Base-by-base conservation (phyloP, 37 sponge, comb jelly and placozoan genomes). In the Lycopodina hypogea region DNA sequence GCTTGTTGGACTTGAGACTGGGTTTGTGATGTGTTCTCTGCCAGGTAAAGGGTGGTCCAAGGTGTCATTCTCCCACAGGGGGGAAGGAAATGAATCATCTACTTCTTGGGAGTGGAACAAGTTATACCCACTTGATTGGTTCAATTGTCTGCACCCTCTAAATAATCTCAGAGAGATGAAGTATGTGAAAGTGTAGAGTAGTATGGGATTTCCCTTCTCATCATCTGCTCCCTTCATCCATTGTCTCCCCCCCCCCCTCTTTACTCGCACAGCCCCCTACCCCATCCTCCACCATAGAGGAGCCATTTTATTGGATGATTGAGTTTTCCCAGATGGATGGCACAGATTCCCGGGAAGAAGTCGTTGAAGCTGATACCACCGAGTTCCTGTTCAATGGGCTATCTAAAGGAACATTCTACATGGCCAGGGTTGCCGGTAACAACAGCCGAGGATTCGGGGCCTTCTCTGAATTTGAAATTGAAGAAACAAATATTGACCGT, bases 401-500 rank as follows among this genome's bases (percentile, higher is more conserved):
- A 21, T 38, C 26, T 0, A 75, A 57, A 36, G 77, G 77, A 1
- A 29, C 77, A n/a, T 0, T 2, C 50, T 64, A 77, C 65, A 30
- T 40, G 23, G 63, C 40, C 21, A 38, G 65, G 0, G 48, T 77
- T 21, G 77, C 77, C 4, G 77, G 63, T 14, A 63, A 9, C 32
- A 77, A 77, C 24, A 22, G 11, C 29, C 42, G 77, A 14, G 77
- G 65, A 11, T 1, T 35, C 9, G 63, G 65, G 12, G 77, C n/a
- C 6, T 77, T 61, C 30, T 56, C 58, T 23, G 18, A 15, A 6
- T 57, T 36, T 59, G 42, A 22, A 19, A 11, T 18, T 24, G 17
- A 1, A 24, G 14, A 29, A 72, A 57, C 71, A 33, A 12, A 37
- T 29, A 56, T 75, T 3, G 75, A 75, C 9, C 75, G 75, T 75